Evolutionary conservation across 1,140 invertebrate genomes (phyloP), one percentile per base, ranked within the genome.

Genomic region (Drosophila tani): DNA sequence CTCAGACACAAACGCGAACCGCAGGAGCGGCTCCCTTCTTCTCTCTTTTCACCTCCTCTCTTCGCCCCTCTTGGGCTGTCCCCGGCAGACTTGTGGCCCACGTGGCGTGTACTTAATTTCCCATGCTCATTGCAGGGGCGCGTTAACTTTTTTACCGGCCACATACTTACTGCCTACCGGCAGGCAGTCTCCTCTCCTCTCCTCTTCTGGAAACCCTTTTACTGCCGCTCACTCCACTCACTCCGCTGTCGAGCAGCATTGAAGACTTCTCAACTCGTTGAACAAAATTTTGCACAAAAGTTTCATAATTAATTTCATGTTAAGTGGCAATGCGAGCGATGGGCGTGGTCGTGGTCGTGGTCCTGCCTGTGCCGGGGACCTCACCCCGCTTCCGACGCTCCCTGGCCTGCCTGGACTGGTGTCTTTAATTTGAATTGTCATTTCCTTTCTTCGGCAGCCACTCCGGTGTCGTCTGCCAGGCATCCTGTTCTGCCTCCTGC

Each of bases 301-400:
- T 90, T 90, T 90, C 85, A 90, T 90, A 90, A 90, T 90, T 90
- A 90, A 90, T 90, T 90, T 90, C 85, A 90, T 90, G 85, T 90
- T 90, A 90, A 90, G 85, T 90, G 85, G 85, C 81, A 90, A 82
- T 90, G 85, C 69, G 75, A 81, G 66, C 69, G 80, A 41, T 62
- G 63, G 63, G 63, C 63, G 63, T 65, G 81, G 58, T 45, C 63
- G 63, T 65, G 81, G 58, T 45, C 38, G 57, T 71, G 70, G 75
- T 66, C 64, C 50, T 46, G 59, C 57, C 66, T 21, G 66, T 2
- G 12, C 7, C 7, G 7, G 4, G 24, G 47, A 43, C 43, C 43
- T 55, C 45, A 29, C 41, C 32, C 49, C 59, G 14, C 60, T 24
- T 15, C 38, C 55, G 63, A 9, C 59, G 14, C 60, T 24, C 17